These are phyloP conservation scores for Tetragnatha montana DNA, from an alignment of 2,888 invertebrate species.

Conservation along the genomic window DNA sequence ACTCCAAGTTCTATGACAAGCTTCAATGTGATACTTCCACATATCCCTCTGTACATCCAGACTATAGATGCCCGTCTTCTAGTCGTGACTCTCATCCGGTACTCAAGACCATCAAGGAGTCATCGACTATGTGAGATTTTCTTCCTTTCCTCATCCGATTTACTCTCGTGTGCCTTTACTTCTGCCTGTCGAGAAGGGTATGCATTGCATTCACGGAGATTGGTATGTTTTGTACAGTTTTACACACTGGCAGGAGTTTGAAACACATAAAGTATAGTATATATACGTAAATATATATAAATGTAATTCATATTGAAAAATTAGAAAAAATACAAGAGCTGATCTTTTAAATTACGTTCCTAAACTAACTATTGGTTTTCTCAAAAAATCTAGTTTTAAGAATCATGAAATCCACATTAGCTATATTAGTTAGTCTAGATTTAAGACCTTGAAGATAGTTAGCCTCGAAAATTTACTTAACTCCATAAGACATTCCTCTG, in stretches of 20 bases:
- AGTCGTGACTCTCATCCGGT: constrained; percentile 42
- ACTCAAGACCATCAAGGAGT: constrained; percentile 62
- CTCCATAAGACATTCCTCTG: neutral
- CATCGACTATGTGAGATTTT: constrained; percentile 43
- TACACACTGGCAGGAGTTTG: constrained; percentile 20
- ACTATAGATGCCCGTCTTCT: constrained; percentile 33
- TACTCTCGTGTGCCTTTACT: constrained; percentile 44
- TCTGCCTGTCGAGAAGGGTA: constrained; percentile 17
- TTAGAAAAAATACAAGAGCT: neutral
- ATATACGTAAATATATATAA: constrained; percentile 5
- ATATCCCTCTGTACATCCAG: constrained; percentile 28
- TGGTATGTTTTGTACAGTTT: constrained; percentile 39
- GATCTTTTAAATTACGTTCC: too few species aligned
- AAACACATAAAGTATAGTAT: constrained; percentile 10
- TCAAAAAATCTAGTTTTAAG: neutral
- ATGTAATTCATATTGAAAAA: constrained; percentile 56
- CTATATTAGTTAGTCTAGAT: too few species aligned
- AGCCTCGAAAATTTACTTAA: too few species aligned
- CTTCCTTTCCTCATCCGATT: constrained; percentile 15
- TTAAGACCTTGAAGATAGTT: too few species aligned
- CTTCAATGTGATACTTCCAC: constrained; percentile 51
- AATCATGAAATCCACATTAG: too few species aligned
- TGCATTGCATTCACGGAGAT: constrained; percentile 19
- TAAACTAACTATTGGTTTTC: too few species aligned
- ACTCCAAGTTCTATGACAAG: constrained; percentile 56